A percentile compares a stretch with the other conserved stretches of the same genome.
These are phyloP conservation scores for Melierax canorus DNA, from an alignment of 2,113 vertebrate genomes.

Conservation along the genomic window DNA sequence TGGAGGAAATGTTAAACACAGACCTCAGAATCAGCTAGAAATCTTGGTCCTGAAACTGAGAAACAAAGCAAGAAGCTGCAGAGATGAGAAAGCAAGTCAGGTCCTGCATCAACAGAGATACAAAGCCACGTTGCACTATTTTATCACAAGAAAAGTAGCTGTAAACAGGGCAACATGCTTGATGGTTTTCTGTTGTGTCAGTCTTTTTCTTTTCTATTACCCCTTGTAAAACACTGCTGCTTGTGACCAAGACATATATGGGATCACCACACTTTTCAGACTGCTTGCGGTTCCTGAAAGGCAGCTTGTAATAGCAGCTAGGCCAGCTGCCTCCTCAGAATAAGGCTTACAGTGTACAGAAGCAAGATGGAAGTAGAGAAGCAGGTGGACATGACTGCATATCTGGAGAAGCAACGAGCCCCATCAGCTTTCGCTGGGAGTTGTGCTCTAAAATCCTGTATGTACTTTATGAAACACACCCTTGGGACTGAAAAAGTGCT, in stretches of 20 bases:
- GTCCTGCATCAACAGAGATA: background rate
- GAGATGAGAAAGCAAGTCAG: background rate
- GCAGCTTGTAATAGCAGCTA: background rate
- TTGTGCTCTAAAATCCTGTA: background rate
- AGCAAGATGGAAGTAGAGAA: background rate
- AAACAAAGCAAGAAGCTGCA: background rate
- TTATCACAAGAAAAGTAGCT: background rate
- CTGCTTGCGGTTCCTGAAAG: background rate
- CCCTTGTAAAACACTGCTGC: background rate
- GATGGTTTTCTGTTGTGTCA: background rate
- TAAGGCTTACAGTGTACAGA: background rate
- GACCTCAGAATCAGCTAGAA: background rate
- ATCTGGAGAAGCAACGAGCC: background rate
- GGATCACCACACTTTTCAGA: background rate
- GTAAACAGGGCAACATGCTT: background rate
- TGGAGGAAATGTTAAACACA: background rate
- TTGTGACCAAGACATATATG: background rate
- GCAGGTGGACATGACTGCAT: background rate
- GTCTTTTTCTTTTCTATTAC: background rate
- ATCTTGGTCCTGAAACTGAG: background rate
- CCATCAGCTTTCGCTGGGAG: background rate
- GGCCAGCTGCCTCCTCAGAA: background rate
- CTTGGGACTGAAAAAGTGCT: background rate
- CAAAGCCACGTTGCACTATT: background rate
- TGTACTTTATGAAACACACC: background rate